Percentiles rank a stretch among this genome's conserved stretches.
Conservation (phyloP, 2,113 vertebrate species). For the Acanthisitta chloris region DNA sequence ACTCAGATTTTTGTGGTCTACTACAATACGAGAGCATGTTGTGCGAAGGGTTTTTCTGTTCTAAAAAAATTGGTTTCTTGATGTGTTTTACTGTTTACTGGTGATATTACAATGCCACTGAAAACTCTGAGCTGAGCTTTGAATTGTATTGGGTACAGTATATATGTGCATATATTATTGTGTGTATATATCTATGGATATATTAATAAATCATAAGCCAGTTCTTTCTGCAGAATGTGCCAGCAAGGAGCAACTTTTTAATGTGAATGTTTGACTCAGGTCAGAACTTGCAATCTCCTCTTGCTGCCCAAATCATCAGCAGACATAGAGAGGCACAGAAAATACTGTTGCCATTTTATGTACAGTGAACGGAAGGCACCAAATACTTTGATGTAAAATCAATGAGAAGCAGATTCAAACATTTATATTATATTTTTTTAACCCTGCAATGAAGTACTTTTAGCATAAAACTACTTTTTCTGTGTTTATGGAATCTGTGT, state of each 20-base stretch:
- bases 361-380: neutral
- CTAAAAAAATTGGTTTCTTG: neutral
- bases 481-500: neutral
- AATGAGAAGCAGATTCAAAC: neutral
- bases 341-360: neutral
- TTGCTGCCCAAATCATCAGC: neutral
- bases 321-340: neutral
- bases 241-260: neutral
- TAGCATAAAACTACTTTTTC: neutral
- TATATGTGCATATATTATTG: neutral
- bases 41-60: neutral
- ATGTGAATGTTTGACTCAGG: fast-evolving
- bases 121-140: neutral
- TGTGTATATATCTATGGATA: neutral
- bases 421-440: neutral
- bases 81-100: neutral
- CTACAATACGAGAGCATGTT: neutral
- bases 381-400: neutral
- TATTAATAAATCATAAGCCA: neutral
- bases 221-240: neutral
- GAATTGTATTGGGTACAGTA: neutral
- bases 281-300: neutral
- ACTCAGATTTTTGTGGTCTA: neutral
- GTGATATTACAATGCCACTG: neutral
- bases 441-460: neutral